phyloP scores from a whole-genome alignment of 2,888 invertebrate genomes.

The Chaetogeoica ovagalla region DNA sequence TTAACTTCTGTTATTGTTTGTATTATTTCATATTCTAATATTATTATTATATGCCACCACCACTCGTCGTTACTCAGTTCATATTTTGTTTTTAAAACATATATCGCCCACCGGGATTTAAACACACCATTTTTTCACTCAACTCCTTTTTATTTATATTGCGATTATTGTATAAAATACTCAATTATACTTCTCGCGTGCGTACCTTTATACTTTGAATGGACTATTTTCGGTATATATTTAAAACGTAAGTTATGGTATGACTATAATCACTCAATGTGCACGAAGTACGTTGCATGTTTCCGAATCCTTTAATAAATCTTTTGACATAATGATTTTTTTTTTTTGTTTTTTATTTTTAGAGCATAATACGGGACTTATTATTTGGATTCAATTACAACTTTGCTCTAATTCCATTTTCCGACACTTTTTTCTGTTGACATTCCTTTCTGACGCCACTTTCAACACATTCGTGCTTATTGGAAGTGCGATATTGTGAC shows the following conservation, averaged over 20 bases:
- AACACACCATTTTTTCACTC: slow-evolving; percentile 25
- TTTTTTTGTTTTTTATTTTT: too few relatives aligned
- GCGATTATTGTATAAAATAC: slow-evolving; percentile 43
- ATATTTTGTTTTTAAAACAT: slow-evolving; percentile 27
- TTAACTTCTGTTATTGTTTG: slow-evolving; percentile 22
- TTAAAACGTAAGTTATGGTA: slow-evolving; percentile 48
- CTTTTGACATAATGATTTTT: slow-evolving; percentile 26
- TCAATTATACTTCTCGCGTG: slow-evolving; percentile 34
- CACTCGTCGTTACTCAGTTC: background rate
- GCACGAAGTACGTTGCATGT: slow-evolving; percentile 33
- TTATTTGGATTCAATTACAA: slow-evolving; percentile 12
- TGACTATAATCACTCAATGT: slow-evolving; percentile 22
- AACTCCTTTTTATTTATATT: slow-evolving; percentile 20
- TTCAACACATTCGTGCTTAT: slow-evolving; percentile 25
- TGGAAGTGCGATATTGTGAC: slow-evolving; percentile 27
- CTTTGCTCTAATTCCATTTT: slow-evolving; percentile 18
- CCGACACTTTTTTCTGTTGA: slow-evolving; percentile 21
- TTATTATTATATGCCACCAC: slow-evolving; percentile 15
- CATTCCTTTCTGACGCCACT: slow-evolving; percentile 6
- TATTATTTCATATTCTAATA: slow-evolving; percentile 5
- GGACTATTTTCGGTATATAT: slow-evolving; percentile 50
- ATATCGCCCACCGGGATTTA: slow-evolving; percentile 20
- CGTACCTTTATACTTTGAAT: slow-evolving; percentile 42
- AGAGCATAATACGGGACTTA: slow-evolving; percentile 19
- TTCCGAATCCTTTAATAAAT: slow-evolving; percentile 13